Conservation (phyloP, 30 jellyfish, hydroid and myxozoan species). For the Hydractinia symbiolongicarpus region DNA sequence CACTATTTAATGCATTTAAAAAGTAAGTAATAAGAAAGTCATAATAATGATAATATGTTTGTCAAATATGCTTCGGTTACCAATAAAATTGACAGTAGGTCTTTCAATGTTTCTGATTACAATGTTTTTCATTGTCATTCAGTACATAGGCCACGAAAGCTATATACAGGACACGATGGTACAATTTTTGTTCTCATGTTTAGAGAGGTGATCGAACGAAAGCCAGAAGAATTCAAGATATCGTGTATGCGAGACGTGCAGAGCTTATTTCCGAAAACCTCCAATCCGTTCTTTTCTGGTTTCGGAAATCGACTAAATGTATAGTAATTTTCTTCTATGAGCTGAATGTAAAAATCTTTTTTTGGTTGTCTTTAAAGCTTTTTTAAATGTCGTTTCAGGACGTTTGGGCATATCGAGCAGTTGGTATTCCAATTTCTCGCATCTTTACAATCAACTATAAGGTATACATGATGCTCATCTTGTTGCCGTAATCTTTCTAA, state of each 20-base stretch:
- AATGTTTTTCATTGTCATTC: no score
- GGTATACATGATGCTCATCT: conserved; percentile 27
- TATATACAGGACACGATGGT: neutral
- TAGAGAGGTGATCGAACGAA: conserved; percentile 88
- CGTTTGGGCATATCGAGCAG: conserved; percentile 93
- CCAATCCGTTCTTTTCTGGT: conserved; percentile 91
- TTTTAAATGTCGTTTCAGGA: conserved; percentile 48
- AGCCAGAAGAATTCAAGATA: conserved; percentile 92
- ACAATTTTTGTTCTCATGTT: neutral
- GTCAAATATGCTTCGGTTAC: no score
- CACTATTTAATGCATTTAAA: conserved; percentile 79
- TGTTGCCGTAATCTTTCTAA: no score
- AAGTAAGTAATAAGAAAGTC: conserved; percentile 39
- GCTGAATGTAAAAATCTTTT: neutral
- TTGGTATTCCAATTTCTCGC: conserved; percentile 83
- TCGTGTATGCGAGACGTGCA: conserved; percentile 82
- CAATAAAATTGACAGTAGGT: no score
- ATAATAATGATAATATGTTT: no score
- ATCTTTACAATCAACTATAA: conserved; percentile 83
- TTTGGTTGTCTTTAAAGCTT: neutral
- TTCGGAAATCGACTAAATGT: conserved; percentile 94
- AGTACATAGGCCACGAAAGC: neutral
- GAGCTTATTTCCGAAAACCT: conserved; percentile 61
- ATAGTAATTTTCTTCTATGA: neutral
- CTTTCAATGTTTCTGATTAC: no score